Evolutionary conservation across 2,113 vertebrate genomes (phyloP).

Genomic region (Anser cygnoides): DNA sequence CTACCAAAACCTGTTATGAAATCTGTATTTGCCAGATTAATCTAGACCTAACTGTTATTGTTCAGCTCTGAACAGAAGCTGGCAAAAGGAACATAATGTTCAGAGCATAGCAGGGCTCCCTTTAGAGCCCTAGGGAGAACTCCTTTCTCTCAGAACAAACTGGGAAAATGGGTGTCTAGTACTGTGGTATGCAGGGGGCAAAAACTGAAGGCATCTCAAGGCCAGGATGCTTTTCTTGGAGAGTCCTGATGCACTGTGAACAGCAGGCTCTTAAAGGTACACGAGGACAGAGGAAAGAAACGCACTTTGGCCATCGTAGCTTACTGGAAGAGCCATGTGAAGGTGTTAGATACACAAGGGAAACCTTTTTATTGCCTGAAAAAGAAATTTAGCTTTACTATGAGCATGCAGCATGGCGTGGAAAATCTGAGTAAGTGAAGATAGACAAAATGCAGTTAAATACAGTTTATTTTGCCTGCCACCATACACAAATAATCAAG

Average conservation of each 20-base stretch:
- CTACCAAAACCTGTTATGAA: no score
- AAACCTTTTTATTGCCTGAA: background rate
- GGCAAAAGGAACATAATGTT: background rate
- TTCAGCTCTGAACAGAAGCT: background rate
- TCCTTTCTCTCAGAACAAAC: background rate
- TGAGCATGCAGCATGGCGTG: background rate
- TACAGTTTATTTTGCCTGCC: background rate
- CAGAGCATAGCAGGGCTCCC: background rate
- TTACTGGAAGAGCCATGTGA: background rate
- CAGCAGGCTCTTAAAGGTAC: background rate
- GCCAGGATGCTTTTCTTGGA: background rate
- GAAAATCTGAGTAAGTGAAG: background rate
- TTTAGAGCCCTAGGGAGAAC: background rate
- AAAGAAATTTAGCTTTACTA: background rate
- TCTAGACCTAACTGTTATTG: background rate
- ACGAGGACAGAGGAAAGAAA: background rate
- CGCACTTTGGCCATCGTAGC: background rate
- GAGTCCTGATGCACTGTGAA: background rate
- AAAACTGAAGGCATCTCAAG: background rate
- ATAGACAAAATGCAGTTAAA: background rate
- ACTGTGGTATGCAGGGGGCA: background rate
- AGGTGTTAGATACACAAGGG: no score
- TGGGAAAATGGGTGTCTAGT: background rate
- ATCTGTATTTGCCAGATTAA: background rate
- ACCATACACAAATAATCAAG: background rate